Base-by-base conservation (phyloP, 2,888 invertebrate genomes). In the Crioceris asparagi region DNA sequence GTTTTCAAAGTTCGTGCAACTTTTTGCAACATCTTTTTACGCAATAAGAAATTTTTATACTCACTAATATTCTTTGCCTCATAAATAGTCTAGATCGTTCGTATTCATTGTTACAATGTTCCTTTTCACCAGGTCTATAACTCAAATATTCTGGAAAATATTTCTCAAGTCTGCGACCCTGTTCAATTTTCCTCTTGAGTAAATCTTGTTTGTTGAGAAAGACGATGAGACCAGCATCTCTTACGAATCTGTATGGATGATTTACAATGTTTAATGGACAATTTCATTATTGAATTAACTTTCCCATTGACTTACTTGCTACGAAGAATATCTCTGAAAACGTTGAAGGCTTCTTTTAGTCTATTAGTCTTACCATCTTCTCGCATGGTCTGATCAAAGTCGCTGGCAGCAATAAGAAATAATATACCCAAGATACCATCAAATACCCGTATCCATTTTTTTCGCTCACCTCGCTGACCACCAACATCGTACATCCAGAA, bases 401-500 rank as follows among this genome's bases (percentile, higher is more conserved):
- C 83, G 50, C 83, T 83, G 50, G 79, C 77, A 2, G 86, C 84
- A 17, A 83, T 82, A 39, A 87, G 61, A 59, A 86, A 87, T 58
- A 87, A 71, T 32, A 87, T 79, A 1, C 84, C 84, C 49, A 83
- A 75, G 47, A 85, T 83, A 2, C 83, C 84, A 59, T 84, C 85
- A 53, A 87, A 87, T 1, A 82, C 83, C 43, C 53, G 54, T 49
- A 87, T 84, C 87, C 87, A 87, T 60, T 85, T 85, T 49, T 79
- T 79, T 38, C 86, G 66, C 54, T 85, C 82, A 8, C 84, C 85
- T 38, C 82, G 65, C 59, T 87, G 87, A 0, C 87, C 87, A 0
- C 87, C 87, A 1, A 87, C 87, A 55, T 87, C 87, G 51, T 78
- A 85, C 77, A 87, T 83, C 70, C 79, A 79, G 56, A 84, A 83